Base-by-base conservation (phyloP, 2,113 vertebrate genomes). In the Cynoglossus semilaevis region DNA sequence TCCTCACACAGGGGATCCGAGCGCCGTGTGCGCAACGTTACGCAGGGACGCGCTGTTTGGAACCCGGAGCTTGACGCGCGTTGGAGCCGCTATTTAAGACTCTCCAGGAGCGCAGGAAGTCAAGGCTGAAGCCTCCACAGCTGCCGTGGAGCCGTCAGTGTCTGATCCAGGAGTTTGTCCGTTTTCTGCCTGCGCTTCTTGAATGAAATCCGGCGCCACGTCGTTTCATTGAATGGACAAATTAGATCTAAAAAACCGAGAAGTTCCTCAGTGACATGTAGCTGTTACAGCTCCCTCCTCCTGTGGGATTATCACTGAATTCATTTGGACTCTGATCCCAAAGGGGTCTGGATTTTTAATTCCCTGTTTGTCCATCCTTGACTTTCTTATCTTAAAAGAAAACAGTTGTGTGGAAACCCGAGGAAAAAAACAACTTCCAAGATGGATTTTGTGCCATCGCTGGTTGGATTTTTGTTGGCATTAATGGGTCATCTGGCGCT, bases 391-490 rank as follows among this genome's bases (percentile, higher is more conserved):
- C 58, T 68, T 61, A 49, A 36, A 70, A 18, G 29, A 22, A 43
- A 1, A 43, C 2, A 41, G 11, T 67, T 63, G 34, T 19, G 22
- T 51, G 75, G 74, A 51, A 69, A 75, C 63, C 71, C 16, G 38
- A 48, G 42, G 22, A 66, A 62, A 67, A 17, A 65, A 60, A 54
- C 57, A 46, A 57, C 54, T 19, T 70, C 70, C 75, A 90, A 86
- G 68, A 96, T 96, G 95, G 94, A 95, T 94, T 89, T 92, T 58
- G 79, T 87, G 76, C 67, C 88, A 42, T 84, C 91, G 37, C 50
- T 88, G 69, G 83, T 92, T 92, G 89, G 92, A 91, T 90, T 93
- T 84, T 70, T 96, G 70, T 41, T 85, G 69, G 77, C 91, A 56
- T 64, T 84, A 72, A 91, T 29, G 22, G 22, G 90, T 85, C 86